Percentiles rank a stretch among this genome's conserved stretches.
phyloP scores from a whole-genome alignment of 1,140 invertebrate species.

The Hylyphantes graminicola region DNA sequence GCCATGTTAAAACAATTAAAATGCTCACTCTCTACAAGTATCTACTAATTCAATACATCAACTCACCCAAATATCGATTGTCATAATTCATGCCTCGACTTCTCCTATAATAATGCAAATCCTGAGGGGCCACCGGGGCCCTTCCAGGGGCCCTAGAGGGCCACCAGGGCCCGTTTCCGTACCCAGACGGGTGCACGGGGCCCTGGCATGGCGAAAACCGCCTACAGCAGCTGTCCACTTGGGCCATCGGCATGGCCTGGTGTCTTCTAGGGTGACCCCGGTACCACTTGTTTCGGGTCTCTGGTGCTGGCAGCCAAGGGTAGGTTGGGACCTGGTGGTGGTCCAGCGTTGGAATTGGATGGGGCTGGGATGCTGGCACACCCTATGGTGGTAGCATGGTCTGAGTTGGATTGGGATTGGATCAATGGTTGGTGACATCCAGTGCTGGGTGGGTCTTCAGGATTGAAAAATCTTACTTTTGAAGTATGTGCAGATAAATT shows the following conservation, averaged over 20 bases:
- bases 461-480: too few species aligned
- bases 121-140: conserved; percentile 12
- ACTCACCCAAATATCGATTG: conserved; percentile 37
- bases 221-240: conserved; percentile 48
- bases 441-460: too few species aligned
- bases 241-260: conserved; percentile 50
- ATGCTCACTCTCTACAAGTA: too few species aligned
- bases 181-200: conserved; percentile 19
- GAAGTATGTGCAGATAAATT: too few species aligned
- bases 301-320: conserved; percentile 34
- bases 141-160: conserved; percentile 9
- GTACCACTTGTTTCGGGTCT: background rate
- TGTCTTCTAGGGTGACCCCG: conserved; percentile 20
- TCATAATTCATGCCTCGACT: conserved; percentile 27
- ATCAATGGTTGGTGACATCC: too few species aligned
- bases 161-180: conserved; percentile 49
- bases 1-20: too few species aligned
- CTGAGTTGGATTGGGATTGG: too few species aligned
- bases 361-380: too few species aligned
- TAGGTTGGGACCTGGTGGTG: conserved; percentile 51
- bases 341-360: conserved; percentile 39
- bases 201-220: conserved; percentile 44
- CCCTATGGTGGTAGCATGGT: too few species aligned
- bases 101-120: conserved; percentile 45
- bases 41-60: background rate